These are phyloP conservation scores for Synaphobranchus kaupii DNA, from an alignment of 2,797 vertebrate genomes.

Conservation along the genomic window DNA sequence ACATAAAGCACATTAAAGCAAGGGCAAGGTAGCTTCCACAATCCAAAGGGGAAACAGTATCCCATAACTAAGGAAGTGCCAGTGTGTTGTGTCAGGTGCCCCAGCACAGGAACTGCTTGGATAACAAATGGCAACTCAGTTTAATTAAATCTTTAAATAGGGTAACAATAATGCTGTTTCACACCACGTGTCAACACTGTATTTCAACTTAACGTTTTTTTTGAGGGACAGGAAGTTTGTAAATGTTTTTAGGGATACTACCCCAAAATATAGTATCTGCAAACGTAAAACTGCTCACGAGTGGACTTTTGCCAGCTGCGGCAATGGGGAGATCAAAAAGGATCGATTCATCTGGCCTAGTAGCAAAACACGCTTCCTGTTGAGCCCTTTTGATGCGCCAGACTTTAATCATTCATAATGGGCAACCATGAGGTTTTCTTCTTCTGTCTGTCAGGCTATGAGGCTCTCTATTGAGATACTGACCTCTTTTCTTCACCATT, in stretches of 20 bases:
- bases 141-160: background rate
- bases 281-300: background rate
- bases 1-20: background rate
- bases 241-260: background rate
- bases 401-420: slow-evolving; percentile 1
- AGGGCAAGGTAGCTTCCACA: too few relatives aligned
- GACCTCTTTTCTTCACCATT: background rate
- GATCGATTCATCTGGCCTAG: background rate
- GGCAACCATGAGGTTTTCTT: background rate
- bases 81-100: too few relatives aligned
- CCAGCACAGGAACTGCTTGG: too few relatives aligned
- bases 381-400: background rate
- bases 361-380: background rate
- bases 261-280: background rate
- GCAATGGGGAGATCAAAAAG: background rate
- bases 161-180: background rate
- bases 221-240: background rate
- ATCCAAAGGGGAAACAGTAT: too few relatives aligned
- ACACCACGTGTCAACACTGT: background rate
- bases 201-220: background rate
- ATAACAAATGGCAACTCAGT: too few relatives aligned
- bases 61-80: too few relatives aligned
- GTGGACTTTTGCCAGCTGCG: background rate
- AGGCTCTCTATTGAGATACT: background rate
- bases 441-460: background rate